Conservation (phyloP, 2,888 invertebrate species). For the Aromia moschata region DNA sequence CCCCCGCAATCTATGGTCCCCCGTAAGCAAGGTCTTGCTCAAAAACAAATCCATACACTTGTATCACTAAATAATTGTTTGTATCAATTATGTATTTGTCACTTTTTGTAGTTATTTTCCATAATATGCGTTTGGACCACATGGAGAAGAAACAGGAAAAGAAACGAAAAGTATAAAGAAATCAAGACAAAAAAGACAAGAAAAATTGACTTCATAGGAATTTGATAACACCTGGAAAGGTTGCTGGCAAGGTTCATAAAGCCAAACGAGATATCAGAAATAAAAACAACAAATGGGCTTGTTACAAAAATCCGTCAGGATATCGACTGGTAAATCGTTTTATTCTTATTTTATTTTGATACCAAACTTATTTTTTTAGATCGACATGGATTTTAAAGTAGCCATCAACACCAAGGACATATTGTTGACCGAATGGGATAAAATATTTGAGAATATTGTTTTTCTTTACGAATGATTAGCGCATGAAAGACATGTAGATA, state of each 20-base stretch:
- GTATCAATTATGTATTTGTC: too few species aligned
- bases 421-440: constrained; percentile 1
- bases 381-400: constrained; percentile 12
- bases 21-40: too few species aligned
- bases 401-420: neutral
- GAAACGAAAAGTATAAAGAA: too few species aligned
- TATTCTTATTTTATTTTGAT: neutral
- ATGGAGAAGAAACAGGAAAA: too few species aligned
- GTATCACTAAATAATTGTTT: too few species aligned
- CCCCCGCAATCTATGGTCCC: too few species aligned
- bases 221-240: constrained; percentile 39
- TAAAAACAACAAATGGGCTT: constrained; percentile 14
- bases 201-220: constrained; percentile 34
- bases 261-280: constrained; percentile 2
- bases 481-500: too few species aligned
- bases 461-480: too few species aligned
- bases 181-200: too few species aligned
- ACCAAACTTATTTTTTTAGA: neutral
- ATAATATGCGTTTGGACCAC: too few species aligned
- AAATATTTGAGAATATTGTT: constrained; percentile 1
- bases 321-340: neutral
- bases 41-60: too few species aligned
- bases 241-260: constrained; percentile 27
- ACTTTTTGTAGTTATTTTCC: too few species aligned
- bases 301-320: constrained; percentile 4